Percentiles rank a stretch among this genome's conserved stretches.
Evolutionary conservation across 2,113 vertebrate species (phyloP).

Genomic region (Dolichotis patagonum): DNA sequence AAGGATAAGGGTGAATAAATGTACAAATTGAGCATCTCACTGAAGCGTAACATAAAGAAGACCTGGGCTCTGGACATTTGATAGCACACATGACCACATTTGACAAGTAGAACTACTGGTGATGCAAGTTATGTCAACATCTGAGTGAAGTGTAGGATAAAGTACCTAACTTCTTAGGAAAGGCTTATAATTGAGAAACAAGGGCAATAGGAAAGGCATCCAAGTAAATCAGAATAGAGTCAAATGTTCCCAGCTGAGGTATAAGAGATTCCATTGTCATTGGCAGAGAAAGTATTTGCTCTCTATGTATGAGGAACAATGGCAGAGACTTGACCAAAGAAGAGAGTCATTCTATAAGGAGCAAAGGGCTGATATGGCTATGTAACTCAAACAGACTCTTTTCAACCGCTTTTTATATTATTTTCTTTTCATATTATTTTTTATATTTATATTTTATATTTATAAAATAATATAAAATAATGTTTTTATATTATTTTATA

Average conservation of each 20-base stretch:
- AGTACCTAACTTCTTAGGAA: conserved; percentile 14
- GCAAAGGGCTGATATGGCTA: not conserved
- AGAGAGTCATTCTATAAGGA: conserved; percentile 5
- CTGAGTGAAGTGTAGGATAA: not conserved
- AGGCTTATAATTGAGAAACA: conserved; percentile 33
- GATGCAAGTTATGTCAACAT: conserved; percentile 71
- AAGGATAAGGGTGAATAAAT: conserved; percentile 57
- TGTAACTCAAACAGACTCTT: not conserved
- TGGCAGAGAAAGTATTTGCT: conserved; percentile 73
- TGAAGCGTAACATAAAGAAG: conserved; percentile 12
- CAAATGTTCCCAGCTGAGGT: conserved; percentile 64
- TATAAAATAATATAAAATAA: too few relatives aligned
- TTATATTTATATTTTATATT: too few relatives aligned
- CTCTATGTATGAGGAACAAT: conserved; percentile 64
- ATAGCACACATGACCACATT: conserved; percentile 17
- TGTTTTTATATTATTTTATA: too few relatives aligned
- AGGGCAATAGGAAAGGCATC: conserved; percentile 48
- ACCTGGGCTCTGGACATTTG: not conserved
- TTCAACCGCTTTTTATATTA: not conserved
- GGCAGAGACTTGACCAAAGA: conserved; percentile 20
- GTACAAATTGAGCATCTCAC: conserved; percentile 26
- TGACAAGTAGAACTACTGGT: conserved; percentile 54
- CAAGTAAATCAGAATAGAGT: conserved; percentile 50
- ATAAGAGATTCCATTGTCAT: conserved; percentile 57
- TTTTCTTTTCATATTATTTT: too few relatives aligned